Conservation (phyloP, 2,113 vertebrate species). For the Passer montanus region DNA sequence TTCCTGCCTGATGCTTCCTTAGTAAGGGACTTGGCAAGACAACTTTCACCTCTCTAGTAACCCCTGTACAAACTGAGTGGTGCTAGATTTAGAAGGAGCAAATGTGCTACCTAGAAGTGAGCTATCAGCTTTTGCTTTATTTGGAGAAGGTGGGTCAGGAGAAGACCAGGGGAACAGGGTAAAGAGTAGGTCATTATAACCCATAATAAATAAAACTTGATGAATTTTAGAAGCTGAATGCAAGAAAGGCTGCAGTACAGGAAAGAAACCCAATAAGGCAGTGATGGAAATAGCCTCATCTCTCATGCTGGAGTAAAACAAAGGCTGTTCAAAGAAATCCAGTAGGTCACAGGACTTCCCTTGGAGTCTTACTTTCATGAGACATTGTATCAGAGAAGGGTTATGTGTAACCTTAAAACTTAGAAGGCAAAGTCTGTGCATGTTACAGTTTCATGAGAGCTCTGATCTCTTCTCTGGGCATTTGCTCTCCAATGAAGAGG, state of each 20-base stretch:
- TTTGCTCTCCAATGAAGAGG: not conserved
- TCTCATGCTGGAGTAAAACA: not conserved
- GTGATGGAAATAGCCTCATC: not conserved
- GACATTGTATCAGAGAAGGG: not conserved
- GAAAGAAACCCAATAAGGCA: rapidly evolving
- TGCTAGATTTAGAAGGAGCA: not conserved
- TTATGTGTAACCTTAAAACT: not conserved
- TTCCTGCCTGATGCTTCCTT: not conserved
- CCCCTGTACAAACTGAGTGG: not conserved
- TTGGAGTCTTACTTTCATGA: not conserved
- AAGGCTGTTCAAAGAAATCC: not conserved
- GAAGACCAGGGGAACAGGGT: not conserved
- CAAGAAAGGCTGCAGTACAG: not conserved
- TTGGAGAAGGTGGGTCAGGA: not conserved
- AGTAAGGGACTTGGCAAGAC: not conserved
- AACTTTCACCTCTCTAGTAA: not conserved
- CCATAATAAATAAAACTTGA: not conserved
- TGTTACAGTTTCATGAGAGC: not conserved
- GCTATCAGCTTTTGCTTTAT: not conserved
- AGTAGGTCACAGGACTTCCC: not conserved
- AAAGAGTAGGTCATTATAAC: not conserved
- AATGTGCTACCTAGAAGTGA: not conserved
- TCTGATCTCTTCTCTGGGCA: not conserved
- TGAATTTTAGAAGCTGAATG: not conserved
- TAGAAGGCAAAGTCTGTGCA: not conserved